Evolutionary conservation across 2,797 vertebrate genomes (phyloP).

Genomic region (Acanthurus lineatus): DNA sequence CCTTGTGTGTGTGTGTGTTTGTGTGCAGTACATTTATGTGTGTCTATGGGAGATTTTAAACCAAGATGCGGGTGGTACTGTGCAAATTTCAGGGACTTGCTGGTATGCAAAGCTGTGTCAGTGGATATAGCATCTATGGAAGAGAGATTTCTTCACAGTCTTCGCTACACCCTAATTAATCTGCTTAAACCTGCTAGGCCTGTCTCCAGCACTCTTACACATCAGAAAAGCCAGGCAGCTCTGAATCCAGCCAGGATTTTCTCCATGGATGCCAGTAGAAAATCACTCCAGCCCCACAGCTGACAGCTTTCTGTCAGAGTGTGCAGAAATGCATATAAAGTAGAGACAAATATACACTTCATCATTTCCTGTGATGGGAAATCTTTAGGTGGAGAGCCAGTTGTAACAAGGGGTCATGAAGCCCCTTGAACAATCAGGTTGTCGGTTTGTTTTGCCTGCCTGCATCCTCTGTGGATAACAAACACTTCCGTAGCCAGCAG

Average conservation of each 20-base stretch:
- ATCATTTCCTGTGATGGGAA: constrained; percentile 67
- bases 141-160: constrained; percentile 84
- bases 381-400: constrained; percentile 52
- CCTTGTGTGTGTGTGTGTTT: constrained; percentile 48
- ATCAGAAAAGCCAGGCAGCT: constrained; percentile 78
- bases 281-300: constrained; percentile 71
- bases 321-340: constrained; percentile 71
- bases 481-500: constrained; percentile 37
- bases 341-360: constrained; percentile 63
- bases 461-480: constrained; percentile 45
- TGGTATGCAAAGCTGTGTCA: constrained; percentile 78
- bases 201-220: constrained; percentile 81
- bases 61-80: constrained; percentile 57
- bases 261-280: constrained; percentile 79
- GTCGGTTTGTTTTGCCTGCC: constrained; percentile 53
- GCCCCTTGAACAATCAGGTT: constrained; percentile 57
- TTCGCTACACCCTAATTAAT: constrained; percentile 87
- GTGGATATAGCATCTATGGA: constrained; percentile 79
- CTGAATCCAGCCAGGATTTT: constrained; percentile 79
- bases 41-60: constrained; percentile 21
- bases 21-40: constrained; percentile 36
- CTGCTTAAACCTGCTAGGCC: constrained; percentile 82
- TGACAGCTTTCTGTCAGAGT: constrained; percentile 80
- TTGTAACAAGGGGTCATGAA: constrained; percentile 61
- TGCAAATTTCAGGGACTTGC: constrained; percentile 69